These are phyloP conservation scores for Smittia sp. DNA, from an alignment of 2,888 invertebrate species.

Conservation along the genomic window DNA sequence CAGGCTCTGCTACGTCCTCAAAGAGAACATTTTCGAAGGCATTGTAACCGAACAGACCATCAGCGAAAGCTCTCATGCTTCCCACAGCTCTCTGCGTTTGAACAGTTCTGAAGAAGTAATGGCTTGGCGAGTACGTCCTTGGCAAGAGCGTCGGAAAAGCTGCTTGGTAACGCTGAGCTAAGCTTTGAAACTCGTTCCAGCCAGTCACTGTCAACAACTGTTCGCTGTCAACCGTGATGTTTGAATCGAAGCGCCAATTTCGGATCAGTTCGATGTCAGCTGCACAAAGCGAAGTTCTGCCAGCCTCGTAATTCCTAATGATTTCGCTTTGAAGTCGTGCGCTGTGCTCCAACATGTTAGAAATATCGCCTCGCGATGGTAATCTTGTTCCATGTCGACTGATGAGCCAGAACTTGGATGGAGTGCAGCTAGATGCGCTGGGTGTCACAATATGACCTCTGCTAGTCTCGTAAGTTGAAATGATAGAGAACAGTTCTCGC, in stretches of 20 bases:
- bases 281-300: constrained; percentile 61
- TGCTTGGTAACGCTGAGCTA: constrained; percentile 64
- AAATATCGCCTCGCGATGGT: background rate
- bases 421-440: background rate
- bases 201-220: constrained; percentile 60
- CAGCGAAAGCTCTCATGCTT: constrained; percentile 57
- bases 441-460: background rate
- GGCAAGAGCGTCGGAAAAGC: constrained; percentile 56
- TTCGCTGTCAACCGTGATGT: constrained; percentile 59
- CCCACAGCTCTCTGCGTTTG: constrained; percentile 59
- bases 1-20: background rate
- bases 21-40: background rate
- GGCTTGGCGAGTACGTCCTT: background rate
- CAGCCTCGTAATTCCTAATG: constrained; percentile 44
- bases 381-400: background rate
- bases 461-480: background rate
- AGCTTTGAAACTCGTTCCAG: constrained; percentile 63
- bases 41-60: background rate
- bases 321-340: too few species aligned
- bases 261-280: constrained; percentile 65
- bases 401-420: background rate
- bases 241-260: constrained; percentile 65
- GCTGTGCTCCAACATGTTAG: too few species aligned
- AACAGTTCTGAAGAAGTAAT: constrained; percentile 62
- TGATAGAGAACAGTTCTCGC: background rate